Percentiles rank a stretch among this genome's conserved stretches.
Evolutionary conservation across 2,113 vertebrate species (phyloP).

Genomic region (Eretmochelys imbricata): DNA sequence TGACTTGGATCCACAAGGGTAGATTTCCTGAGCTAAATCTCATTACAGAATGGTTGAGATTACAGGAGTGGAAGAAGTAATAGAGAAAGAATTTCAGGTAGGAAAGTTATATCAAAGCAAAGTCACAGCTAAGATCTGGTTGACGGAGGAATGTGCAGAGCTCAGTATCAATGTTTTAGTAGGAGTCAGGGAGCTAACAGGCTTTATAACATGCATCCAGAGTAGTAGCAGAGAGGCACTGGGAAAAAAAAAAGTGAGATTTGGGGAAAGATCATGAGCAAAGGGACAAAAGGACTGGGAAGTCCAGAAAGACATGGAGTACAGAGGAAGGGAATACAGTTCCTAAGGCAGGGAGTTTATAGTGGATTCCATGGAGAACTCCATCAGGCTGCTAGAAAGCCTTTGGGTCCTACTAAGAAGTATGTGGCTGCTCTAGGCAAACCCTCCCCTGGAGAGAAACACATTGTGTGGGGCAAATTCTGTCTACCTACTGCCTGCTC

Average conservation of each 20-base stretch:
- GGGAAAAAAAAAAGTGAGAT: background rate
- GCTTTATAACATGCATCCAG: background rate
- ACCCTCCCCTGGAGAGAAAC: fast-evolving
- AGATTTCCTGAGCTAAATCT: background rate
- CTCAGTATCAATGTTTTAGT: background rate
- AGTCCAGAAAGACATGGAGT: background rate
- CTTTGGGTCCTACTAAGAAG: background rate
- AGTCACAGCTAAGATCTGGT: background rate
- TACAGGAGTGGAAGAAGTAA: background rate
- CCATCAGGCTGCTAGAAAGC: background rate
- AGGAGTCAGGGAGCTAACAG: background rate
- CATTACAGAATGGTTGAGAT: background rate
- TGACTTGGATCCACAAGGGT: background rate
- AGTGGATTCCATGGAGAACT: background rate
- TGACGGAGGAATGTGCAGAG: background rate
- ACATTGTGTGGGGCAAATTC: background rate
- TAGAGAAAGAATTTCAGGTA: conserved; percentile 5
- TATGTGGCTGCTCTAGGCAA: background rate
- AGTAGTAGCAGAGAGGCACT: background rate
- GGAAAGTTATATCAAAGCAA: background rate
- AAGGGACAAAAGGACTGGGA: background rate
- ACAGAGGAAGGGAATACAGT: background rate
- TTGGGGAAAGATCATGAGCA: background rate
- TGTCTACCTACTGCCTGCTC: background rate
- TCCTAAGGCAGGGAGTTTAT: background rate